Evolutionary conservation across 2,113 vertebrate genomes (phyloP).

Genomic region (Tursiops truncatus): DNA sequence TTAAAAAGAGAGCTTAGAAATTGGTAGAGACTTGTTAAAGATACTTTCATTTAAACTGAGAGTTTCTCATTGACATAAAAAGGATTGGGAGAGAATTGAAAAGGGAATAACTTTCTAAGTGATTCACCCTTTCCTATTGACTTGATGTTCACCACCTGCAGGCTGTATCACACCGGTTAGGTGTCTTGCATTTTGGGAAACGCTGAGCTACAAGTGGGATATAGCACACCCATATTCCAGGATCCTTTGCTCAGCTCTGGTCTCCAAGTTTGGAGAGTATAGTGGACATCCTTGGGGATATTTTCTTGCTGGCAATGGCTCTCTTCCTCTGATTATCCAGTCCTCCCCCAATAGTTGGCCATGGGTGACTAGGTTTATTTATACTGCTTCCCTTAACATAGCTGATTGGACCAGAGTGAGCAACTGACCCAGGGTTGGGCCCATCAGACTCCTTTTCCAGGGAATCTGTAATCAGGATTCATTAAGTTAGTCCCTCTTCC

Average conservation of each 20-base stretch:
- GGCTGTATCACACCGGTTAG: neutral
- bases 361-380: neutral
- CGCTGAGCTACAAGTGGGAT: neutral
- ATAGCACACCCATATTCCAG: neutral
- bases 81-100: neutral
- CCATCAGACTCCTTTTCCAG: neutral
- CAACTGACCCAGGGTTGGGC: accelerated
- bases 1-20: conserved; percentile 44
- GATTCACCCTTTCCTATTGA: neutral
- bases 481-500: too few relatives aligned
- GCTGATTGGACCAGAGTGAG: neutral
- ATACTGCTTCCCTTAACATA: neutral
- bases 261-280: neutral
- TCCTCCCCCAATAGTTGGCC: neutral
- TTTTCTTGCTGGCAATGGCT: neutral
- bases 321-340: neutral
- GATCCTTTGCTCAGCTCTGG: neutral
- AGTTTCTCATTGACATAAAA: conserved; percentile 34
- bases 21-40: conserved; percentile 16
- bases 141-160: neutral
- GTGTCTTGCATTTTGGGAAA: neutral
- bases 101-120: neutral
- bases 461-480: neutral
- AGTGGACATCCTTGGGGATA: neutral
- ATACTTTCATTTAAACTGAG: neutral